Evolutionary conservation across 2,888 invertebrate genomes (phyloP), one percentile per base, ranked within the genome.

Genomic region (Orchesella flavescens): DNA sequence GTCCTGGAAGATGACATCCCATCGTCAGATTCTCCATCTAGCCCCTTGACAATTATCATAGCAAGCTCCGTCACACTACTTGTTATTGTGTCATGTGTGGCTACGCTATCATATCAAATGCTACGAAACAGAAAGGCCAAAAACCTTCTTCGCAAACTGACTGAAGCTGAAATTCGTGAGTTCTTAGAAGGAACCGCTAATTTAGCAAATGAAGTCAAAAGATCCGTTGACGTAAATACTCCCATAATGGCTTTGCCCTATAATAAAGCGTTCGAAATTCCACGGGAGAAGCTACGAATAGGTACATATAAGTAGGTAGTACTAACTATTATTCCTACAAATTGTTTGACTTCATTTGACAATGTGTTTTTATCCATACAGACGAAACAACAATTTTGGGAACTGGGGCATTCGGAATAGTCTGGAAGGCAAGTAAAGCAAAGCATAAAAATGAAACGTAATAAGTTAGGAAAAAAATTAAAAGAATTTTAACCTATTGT

Each of bases 351-450:
- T 49, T 44, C 19, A 9, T 49, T 19, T 68, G 10, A 15, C 3
- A 24, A 10, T 43, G 4, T 43, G 3, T 23, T 74, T 7, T 24
- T 43, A 21, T n/a, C n/a, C 17, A 19, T 34, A n/a, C 61, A 86
- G 87, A 86, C 63, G 86, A 87, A 73, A 87, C 86, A 5, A 79
- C 86, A 4, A 71, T 80, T 17, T 49, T 87, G 23, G 87, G 87
- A 17, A 82, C 69, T 21, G 87, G 87, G 7, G 84, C 81, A 1
- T 87, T 85, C 53, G 87, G 87, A 0, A 73, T 86, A 49, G 86
- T 87, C 1, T 83, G 82, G 82, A 86, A 86, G 46, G 86, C 84
- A 17, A 59, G 49, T 46, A 69, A 75, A 0, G 24, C 5, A 43
- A 24, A 1, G 34, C 34, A 57, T 57, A 19, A 9, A 69, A 1